Conservation (phyloP, 2,113 vertebrate species). For the Sebastes schlegelii region DNA sequence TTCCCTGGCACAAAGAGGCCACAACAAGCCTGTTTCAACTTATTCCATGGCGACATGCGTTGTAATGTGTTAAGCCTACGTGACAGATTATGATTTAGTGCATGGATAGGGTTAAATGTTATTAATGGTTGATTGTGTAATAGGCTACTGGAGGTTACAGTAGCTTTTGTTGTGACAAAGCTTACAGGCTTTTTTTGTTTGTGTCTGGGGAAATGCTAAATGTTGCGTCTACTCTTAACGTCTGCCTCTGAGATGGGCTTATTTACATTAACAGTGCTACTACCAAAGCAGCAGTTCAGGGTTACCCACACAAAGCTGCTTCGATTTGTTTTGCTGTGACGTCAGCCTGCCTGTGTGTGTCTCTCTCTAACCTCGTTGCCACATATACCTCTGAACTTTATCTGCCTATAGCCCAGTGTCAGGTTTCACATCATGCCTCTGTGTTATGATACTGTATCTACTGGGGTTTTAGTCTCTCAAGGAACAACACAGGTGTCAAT, state of each 20-base stretch:
- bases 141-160: conserved; percentile 9
- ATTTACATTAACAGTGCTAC: conserved; percentile 90
- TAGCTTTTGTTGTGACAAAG: conserved; percentile 14
- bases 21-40: conserved; percentile 45
- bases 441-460: conserved; percentile 36
- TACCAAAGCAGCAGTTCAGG: conserved; percentile 97
- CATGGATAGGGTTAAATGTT: conserved; percentile 15
- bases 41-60: conserved; percentile 28
- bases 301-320: conserved; percentile 90
- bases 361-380: conserved; percentile 68
- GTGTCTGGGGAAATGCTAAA: conserved; percentile 63
- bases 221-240: conserved; percentile 78
- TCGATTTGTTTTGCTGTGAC: conserved; percentile 72
- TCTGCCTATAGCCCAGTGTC: conserved; percentile 62
- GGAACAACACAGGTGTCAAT: conserved; percentile 55
- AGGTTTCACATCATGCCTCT: conserved; percentile 50
- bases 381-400: conserved; percentile 78
- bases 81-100: conserved; percentile 14
- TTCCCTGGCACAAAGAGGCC: conserved; percentile 57
- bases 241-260: conserved; percentile 77
- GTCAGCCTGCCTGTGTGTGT: conserved; percentile 39
- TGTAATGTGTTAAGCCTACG: conserved; percentile 22
- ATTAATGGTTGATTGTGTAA: conserved; percentile 22
- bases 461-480: conserved; percentile 50
- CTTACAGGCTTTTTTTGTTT: conserved; percentile 36